phyloP scores from a whole-genome alignment of 1,140 invertebrate genomes.

The Drosophila mayri region DNA sequence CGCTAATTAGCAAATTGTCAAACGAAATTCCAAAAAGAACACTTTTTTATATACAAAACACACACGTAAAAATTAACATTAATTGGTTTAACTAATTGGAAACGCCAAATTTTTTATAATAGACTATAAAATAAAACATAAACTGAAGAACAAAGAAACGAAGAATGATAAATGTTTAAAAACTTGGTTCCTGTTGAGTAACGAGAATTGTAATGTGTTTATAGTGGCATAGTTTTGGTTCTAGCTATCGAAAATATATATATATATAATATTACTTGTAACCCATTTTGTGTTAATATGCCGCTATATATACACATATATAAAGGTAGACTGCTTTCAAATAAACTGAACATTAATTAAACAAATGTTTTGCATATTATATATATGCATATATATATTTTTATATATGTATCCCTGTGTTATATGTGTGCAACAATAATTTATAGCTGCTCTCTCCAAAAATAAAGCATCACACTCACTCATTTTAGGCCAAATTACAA shows the following conservation, averaged over 20 bases:
- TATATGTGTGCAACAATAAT: constrained; percentile 48
- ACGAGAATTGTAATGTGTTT: constrained; percentile 54
- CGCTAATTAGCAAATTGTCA: constrained; percentile 54
- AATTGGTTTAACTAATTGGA: constrained; percentile 56
- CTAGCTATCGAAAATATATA: constrained; percentile 2
- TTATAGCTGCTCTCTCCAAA: constrained; percentile 12
- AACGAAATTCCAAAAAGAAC: constrained; percentile 37
- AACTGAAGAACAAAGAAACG: constrained; percentile 8
- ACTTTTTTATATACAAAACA: constrained; percentile 41
- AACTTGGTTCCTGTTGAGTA: constrained; percentile 73
- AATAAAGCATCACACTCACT: constrained; percentile 6
- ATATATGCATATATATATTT: constrained; percentile 45
- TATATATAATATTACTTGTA: constrained; percentile 1
- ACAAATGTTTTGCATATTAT: constrained; percentile 44
- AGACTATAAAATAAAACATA: constrained; percentile 37
- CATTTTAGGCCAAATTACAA: constrained; percentile 35
- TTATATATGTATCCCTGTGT: constrained; percentile 54
- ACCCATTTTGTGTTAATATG: constrained; percentile 12
- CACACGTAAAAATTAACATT: constrained; percentile 27
- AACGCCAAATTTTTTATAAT: constrained; percentile 74
- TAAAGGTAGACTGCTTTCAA: constrained; percentile 65
- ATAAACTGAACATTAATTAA: constrained; percentile 31
- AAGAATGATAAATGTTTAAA: constrained; percentile 50
- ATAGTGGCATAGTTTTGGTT: constrained; percentile 29
- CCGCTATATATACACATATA: constrained; percentile 42